phyloP scores from a whole-genome alignment of 2,113 vertebrate genomes.

The Motacilla alba region DNA sequence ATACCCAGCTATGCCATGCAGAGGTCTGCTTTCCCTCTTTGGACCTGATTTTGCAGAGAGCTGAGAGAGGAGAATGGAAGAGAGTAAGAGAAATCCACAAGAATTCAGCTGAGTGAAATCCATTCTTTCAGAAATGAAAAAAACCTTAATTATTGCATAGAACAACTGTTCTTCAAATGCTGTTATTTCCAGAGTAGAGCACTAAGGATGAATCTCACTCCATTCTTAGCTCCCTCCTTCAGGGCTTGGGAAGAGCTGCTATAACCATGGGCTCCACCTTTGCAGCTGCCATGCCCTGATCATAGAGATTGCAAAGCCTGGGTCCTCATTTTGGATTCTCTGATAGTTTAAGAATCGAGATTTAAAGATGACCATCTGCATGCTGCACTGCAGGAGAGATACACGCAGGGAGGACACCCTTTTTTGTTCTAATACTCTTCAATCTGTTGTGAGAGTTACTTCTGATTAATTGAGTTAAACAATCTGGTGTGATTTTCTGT shows the following conservation, averaged over 20 bases:
- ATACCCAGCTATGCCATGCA: neutral
- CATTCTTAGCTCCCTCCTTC: neutral
- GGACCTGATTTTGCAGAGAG: neutral
- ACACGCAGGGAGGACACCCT: neutral
- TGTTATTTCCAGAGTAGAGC: neutral
- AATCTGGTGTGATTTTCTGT: slow-evolving; percentile 42
- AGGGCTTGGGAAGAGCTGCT: neutral
- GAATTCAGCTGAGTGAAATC: neutral
- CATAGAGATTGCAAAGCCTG: fast-evolving
- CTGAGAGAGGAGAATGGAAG: neutral
- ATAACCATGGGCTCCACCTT: neutral
- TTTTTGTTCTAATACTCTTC: slow-evolving; percentile 30
- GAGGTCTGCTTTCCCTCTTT: neutral
- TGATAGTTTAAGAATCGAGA: neutral
- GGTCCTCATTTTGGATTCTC: neutral
- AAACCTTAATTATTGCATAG: neutral
- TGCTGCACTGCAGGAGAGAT: neutral
- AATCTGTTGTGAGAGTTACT: slow-evolving; percentile 26
- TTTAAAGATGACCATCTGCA: slow-evolving; percentile 1
- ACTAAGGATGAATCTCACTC: neutral
- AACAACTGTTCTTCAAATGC: neutral
- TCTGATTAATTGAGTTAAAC: slow-evolving; percentile 40
- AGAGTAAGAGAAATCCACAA: neutral
- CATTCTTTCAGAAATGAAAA: neutral
- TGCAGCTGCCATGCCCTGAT: neutral